A percentile compares a stretch with the other conserved stretches of the same genome.
Evolutionary conservation across 2,797 vertebrate genomes (phyloP).

Genomic region (Tenualosa ilisha): DNA sequence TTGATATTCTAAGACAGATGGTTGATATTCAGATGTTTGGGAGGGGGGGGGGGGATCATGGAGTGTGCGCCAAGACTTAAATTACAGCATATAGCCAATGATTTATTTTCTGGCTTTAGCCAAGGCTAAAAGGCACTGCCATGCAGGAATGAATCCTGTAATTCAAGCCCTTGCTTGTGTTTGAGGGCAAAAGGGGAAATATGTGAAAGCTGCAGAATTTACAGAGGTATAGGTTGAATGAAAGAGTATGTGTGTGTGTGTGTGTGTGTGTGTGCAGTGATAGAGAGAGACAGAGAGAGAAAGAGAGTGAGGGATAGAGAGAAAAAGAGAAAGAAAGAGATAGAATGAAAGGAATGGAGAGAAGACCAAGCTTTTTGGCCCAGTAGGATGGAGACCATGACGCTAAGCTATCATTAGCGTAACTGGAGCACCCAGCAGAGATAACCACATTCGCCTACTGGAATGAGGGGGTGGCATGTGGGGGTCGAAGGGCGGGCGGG

Average conservation of each 20-base stretch:
- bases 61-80: slow-evolving; percentile 16
- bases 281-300: neutral
- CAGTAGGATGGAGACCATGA: neutral
- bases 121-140: slow-evolving; percentile 1
- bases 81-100: slow-evolving; percentile 16
- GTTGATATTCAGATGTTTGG: slow-evolving; percentile 12
- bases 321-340: neutral
- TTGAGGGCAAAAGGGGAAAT: slow-evolving; percentile 13
- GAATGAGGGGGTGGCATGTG: neutral
- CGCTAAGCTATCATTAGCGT: slow-evolving; percentile 20
- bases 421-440: slow-evolving; percentile 20
- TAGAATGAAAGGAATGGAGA: neutral
- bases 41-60: neutral
- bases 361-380: neutral
- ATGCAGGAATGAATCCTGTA: slow-evolving; percentile 22
- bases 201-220: slow-evolving; percentile 11
- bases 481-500: neutral
- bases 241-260: neutral
- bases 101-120: slow-evolving; percentile 19
- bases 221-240: neutral
- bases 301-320: neutral
- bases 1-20: slow-evolving; percentile 13
- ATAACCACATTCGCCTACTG: neutral
- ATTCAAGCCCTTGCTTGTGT: neutral
- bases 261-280: neutral